A percentile compares a stretch with the other conserved stretches of the same genome.
phyloP scores from a whole-genome alignment of 2,113 vertebrate species.

The Brienomyrus longianalis region DNA sequence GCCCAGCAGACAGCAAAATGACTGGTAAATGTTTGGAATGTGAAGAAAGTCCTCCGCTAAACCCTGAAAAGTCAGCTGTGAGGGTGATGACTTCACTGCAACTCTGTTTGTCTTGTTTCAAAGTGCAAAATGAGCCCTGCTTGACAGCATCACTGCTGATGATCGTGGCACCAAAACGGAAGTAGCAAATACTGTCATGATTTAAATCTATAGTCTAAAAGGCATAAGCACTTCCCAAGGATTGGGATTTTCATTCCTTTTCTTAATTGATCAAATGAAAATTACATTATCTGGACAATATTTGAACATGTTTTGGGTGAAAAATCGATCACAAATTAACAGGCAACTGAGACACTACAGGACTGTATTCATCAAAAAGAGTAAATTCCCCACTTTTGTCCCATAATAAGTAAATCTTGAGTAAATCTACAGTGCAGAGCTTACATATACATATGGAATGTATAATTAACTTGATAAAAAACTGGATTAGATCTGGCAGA shows the following conservation, averaged over 20 bases:
- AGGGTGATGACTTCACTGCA: background rate
- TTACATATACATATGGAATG: background rate
- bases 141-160: background rate
- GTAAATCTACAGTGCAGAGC: background rate
- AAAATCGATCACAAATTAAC: background rate
- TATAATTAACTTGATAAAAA: background rate
- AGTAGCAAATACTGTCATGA: background rate
- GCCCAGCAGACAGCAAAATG: background rate
- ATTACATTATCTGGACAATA: background rate
- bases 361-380: background rate
- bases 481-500: background rate
- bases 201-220: background rate
- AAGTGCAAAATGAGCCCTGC: background rate
- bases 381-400: background rate
- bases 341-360: background rate
- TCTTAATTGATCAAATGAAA: background rate
- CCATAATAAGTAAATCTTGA: background rate
- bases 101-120: background rate
- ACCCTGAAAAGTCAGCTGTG: slow-evolving; percentile 22
- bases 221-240: background rate
- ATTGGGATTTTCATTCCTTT: background rate
- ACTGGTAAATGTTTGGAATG: background rate
- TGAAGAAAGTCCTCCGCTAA: background rate
- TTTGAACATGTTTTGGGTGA: background rate
- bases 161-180: background rate